Evolutionary conservation across 2,797 vertebrate genomes (phyloP).

Genomic region (Lepilemur septentrionalis): DNA sequence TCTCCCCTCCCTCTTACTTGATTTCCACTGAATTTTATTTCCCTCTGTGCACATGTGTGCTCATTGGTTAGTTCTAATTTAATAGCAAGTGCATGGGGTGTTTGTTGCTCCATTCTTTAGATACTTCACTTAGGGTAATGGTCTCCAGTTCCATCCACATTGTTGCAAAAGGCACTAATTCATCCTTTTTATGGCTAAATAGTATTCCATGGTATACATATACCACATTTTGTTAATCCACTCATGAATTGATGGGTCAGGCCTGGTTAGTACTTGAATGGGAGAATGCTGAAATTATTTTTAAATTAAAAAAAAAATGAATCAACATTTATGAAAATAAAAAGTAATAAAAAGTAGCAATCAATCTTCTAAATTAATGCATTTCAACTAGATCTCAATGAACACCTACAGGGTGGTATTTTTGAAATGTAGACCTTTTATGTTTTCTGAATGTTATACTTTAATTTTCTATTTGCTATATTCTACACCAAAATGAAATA

Average conservation of each 20-base stretch:
- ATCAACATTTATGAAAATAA: not conserved
- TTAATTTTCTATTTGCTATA: not conserved
- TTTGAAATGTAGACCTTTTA: not conserved
- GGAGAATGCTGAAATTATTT: not conserved
- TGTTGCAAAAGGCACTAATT: not conserved
- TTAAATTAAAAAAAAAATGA: not conserved
- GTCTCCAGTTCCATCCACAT: not conserved
- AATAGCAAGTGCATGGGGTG: not conserved
- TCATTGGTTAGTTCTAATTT: not conserved
- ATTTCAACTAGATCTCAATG: not conserved
- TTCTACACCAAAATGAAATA: not conserved
- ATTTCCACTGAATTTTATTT: not conserved
- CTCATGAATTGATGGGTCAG: not conserved
- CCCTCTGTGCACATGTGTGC: not conserved
- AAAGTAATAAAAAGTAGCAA: not conserved
- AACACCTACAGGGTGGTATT: not conserved
- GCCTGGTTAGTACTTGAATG: not conserved
- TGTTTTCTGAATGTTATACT: not conserved
- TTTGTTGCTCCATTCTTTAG: not conserved
- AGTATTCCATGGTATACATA: not conserved
- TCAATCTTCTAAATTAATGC: not conserved
- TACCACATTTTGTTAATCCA: not conserved
- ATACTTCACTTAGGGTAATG: not conserved
- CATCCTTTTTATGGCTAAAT: not conserved
- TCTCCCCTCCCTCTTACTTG: not conserved